phyloP scores from a whole-genome alignment of 2,888 invertebrate genomes.

The Eudemis profundana region DNA sequence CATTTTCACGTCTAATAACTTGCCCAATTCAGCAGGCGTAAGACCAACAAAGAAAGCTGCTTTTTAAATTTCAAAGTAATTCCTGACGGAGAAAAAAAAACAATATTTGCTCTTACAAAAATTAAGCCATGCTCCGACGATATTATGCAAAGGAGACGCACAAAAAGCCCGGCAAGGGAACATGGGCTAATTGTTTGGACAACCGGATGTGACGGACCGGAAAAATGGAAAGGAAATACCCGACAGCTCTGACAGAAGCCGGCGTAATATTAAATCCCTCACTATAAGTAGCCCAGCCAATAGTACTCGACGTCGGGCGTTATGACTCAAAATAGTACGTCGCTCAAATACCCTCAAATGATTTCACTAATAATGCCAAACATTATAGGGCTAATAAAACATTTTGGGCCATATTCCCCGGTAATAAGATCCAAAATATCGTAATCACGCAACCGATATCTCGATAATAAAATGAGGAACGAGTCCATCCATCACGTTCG shows the following conservation, averaged over 20 bases:
- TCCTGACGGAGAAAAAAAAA: conserved; percentile 45
- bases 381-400: conserved; percentile 1
- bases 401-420: conserved; percentile 11
- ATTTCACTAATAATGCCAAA: conserved; percentile 35
- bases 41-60: conserved; percentile 45
- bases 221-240: conserved; percentile 65
- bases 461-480: conserved; percentile 59
- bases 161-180: conserved; percentile 53
- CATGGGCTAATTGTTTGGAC: conserved; percentile 66
- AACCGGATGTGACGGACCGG: conserved; percentile 64
- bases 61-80: conserved; percentile 38
- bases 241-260: conserved; percentile 56
- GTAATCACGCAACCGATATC: conserved; percentile 45
- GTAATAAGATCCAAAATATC: conserved; percentile 39
- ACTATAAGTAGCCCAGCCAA: conserved; percentile 36
- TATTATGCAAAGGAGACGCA: conserved; percentile 61
- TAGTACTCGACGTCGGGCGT: conserved; percentile 23
- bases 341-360: conserved; percentile 24
- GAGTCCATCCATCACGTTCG: conserved; percentile 68
- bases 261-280: conserved; percentile 52
- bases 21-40: conserved; percentile 40
- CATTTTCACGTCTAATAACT: conserved; percentile 42
- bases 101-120: conserved; percentile 60
- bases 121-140: conserved; percentile 59
- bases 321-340: conserved; percentile 29